These are phyloP conservation scores for Myotis davidii DNA, from an alignment of 2,113 vertebrate species.

Conservation along the genomic window DNA sequence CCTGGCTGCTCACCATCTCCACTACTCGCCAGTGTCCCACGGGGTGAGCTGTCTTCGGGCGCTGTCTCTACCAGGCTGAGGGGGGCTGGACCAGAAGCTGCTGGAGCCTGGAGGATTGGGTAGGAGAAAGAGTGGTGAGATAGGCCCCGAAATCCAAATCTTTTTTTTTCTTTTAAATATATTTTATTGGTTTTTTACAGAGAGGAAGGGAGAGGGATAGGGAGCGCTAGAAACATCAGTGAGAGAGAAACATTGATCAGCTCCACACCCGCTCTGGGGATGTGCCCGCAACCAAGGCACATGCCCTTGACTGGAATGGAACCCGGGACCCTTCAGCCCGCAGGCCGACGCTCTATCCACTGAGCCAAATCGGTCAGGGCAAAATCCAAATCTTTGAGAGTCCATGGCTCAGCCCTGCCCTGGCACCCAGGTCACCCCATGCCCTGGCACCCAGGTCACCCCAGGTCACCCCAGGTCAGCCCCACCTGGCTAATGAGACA, in stretches of 20 bases:
- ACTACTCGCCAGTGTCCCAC: constrained; percentile 94
- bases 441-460: constrained; percentile 42
- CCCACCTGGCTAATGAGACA: constrained; percentile 62
- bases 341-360: too few relatives aligned
- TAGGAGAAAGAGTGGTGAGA: not conserved
- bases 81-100: constrained; percentile 83
- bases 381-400: constrained; percentile 15
- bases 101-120: constrained; percentile 80
- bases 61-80: constrained; percentile 88
- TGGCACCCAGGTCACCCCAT: constrained; percentile 44
- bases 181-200: too few relatives aligned
- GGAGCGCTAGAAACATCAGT: too few relatives aligned
- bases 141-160: not conserved
- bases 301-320: too few relatives aligned
- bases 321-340: too few relatives aligned
- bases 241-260: too few relatives aligned
- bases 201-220: too few relatives aligned
- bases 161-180: not conserved
- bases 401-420: not conserved
- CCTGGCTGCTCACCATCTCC: constrained; percentile 89
- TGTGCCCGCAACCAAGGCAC: too few relatives aligned
- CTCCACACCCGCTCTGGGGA: too few relatives aligned
- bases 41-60: constrained; percentile 93
- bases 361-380: too few relatives aligned
- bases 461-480: constrained; percentile 72